Percentiles rank a stretch among this genome's conserved stretches.
Evolutionary conservation across 2,797 vertebrate species (phyloP).

Genomic region (Bradypodion ventrale): DNA sequence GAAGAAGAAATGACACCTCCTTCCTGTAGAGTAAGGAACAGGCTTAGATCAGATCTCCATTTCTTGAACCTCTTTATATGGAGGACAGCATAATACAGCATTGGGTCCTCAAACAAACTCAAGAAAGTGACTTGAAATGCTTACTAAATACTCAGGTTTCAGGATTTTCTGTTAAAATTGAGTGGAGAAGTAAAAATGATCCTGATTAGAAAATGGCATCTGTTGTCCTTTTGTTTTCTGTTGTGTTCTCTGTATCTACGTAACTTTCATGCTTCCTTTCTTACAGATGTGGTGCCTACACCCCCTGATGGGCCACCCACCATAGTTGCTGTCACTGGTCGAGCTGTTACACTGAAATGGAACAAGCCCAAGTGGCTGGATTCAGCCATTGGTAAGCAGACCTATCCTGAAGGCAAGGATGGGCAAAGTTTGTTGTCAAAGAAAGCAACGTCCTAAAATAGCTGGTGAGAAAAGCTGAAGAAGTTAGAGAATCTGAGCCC

Average conservation of each 20-base stretch:
- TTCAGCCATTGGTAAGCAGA: conserved; percentile 87
- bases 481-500: not conserved
- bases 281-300: conserved; percentile 91
- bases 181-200: not conserved
- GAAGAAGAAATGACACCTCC: too few species aligned
- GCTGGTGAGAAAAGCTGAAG: not conserved
- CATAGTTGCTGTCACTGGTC: conserved; percentile 88
- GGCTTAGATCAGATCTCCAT: not conserved
- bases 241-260: not conserved
- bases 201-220: not conserved
- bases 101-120: not conserved
- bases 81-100: not conserved
- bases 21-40: not conserved
- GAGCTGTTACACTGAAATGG: conserved; percentile 88
- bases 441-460: not conserved
- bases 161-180: not conserved
- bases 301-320: conserved; percentile 90
- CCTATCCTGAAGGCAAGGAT: not conserved
- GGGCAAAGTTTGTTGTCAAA: not conserved
- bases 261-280: not conserved
- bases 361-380: conserved; percentile 92
- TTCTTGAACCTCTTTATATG: not conserved
- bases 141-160: not conserved
- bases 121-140: not conserved
- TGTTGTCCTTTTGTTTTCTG: not conserved